phyloP scores from a whole-genome alignment of 2,113 vertebrate genomes.

The Ancistrus triradiatus region DNA sequence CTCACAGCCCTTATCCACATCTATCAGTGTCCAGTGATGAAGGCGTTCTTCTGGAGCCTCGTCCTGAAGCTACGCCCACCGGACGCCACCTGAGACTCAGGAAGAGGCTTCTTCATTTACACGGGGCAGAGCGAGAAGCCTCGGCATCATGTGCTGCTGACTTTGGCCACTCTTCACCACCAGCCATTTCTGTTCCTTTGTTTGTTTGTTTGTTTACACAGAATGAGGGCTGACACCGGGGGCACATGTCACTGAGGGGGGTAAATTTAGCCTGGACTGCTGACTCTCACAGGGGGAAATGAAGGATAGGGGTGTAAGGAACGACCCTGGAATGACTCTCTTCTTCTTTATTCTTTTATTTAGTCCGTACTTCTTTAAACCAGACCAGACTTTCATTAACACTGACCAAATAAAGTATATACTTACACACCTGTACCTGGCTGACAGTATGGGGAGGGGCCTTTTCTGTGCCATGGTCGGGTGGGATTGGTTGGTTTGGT shows the following conservation, averaged over 20 bases:
- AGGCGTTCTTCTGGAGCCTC: slow-evolving; percentile 55
- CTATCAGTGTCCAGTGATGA: slow-evolving; percentile 68
- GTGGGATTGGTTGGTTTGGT: too few relatives aligned
- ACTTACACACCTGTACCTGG: too few relatives aligned
- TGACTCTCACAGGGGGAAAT: slow-evolving; percentile 49
- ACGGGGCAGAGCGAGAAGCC: too few relatives aligned
- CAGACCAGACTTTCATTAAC: too few relatives aligned
- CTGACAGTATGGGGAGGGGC: too few relatives aligned
- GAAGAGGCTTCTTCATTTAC: background rate
- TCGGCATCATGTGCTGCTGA: slow-evolving; percentile 46
- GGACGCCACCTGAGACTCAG: slow-evolving; percentile 68
- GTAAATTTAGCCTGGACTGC: slow-evolving; percentile 48
- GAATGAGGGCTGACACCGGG: slow-evolving; percentile 45
- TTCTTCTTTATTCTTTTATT: too few relatives aligned
- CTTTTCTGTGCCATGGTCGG: too few relatives aligned
- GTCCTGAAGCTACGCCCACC: slow-evolving; percentile 61
- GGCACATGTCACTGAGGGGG: slow-evolving; percentile 54
- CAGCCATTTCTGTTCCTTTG: slow-evolving; percentile 47
- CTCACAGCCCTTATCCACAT: slow-evolving; percentile 62
- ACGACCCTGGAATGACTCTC: background rate
- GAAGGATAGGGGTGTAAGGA: background rate
- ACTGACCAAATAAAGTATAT: too few relatives aligned
- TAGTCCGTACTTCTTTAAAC: too few relatives aligned
- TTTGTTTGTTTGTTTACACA: slow-evolving; percentile 44
- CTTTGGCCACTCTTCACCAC: slow-evolving; percentile 66